Conservation (phyloP, 2,113 vertebrate genomes). For the Dissostichus mawsoni region DNA sequence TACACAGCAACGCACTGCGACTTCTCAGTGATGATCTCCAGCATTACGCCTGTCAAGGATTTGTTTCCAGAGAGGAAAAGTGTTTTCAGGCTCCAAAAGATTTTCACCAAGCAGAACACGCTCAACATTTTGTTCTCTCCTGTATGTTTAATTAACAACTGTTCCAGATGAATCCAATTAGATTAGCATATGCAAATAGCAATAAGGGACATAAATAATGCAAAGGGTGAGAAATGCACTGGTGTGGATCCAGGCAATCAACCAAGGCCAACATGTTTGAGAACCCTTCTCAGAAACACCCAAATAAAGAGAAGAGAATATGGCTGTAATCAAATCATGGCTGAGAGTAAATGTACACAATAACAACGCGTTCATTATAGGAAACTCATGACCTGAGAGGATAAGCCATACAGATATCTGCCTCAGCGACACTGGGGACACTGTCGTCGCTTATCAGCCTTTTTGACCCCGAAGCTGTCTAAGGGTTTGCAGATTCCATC, state of each 20-base stretch:
- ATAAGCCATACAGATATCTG: conserved; percentile 30
- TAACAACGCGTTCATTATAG: conserved; percentile 10
- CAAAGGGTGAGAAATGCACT: conserved; percentile 34
- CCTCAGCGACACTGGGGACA: conserved; percentile 35
- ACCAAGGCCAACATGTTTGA: conserved; percentile 33
- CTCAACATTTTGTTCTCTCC: conserved; percentile 31
- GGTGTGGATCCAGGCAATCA: conserved; percentile 35
- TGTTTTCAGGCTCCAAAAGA: conserved; percentile 33
- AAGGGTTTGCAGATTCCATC: conserved; percentile 50
- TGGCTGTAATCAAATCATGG: conserved; percentile 10
- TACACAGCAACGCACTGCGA: conserved; percentile 46
- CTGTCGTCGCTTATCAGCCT: conserved; percentile 58
- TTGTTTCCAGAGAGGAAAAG: conserved; percentile 45
- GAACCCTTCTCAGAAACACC: conserved; percentile 22
- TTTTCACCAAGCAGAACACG: conserved; percentile 36
- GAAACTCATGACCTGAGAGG: conserved; percentile 9
- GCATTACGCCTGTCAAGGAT: conserved; percentile 27
- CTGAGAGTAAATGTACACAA: neutral
- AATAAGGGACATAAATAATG: conserved; percentile 58
- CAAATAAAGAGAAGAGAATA: conserved; percentile 9
- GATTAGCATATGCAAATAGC: conserved; percentile 60
- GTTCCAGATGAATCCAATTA: conserved; percentile 56
- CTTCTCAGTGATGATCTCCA: conserved; percentile 35
- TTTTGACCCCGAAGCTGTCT: conserved; percentile 46
- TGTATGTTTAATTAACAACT: conserved; percentile 64